Percentiles rank a stretch among this genome's conserved stretches.
These are phyloP conservation scores for Osmerus eperlanus DNA, from an alignment of 2,113 vertebrate genomes.

Conservation along the genomic window DNA sequence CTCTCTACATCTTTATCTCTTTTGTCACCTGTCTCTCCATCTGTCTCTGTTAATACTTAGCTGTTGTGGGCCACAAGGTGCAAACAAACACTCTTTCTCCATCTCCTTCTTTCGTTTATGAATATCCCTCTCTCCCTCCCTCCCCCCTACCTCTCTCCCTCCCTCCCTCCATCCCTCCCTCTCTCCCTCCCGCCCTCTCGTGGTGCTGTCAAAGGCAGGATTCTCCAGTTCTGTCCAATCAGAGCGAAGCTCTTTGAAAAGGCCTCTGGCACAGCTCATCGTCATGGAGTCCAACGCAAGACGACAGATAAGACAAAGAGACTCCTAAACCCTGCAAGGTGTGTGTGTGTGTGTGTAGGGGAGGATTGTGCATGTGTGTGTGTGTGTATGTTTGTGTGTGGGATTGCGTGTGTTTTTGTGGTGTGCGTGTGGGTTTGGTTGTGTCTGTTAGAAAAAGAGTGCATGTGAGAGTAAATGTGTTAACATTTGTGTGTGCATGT, in stretches of 20 bases:
- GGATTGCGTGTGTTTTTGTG: conserved; percentile 18
- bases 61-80: too few species aligned
- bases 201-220: conserved; percentile 28
- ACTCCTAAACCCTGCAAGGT: conserved; percentile 35
- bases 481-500: conserved; percentile 11
- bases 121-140: neutral
- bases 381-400: neutral
- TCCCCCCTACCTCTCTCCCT: neutral
- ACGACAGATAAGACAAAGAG: conserved; percentile 68
- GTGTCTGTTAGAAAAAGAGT: neutral
- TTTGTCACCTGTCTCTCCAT: too few species aligned
- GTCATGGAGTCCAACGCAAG: conserved; percentile 65
- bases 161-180: neutral
- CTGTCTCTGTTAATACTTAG: too few species aligned
- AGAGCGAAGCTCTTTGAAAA: conserved; percentile 50
- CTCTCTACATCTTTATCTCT: neutral
- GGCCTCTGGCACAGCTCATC: conserved; percentile 63
- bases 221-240: conserved; percentile 49
- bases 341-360: conserved; percentile 11
- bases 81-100: too few species aligned
- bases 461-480: conserved; percentile 12
- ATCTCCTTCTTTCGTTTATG: too few species aligned
- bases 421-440: neutral
- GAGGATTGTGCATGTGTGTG: neutral
- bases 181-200: neutral